Base-by-base conservation (phyloP, 2,888 invertebrate genomes). In the Miltochrista miniata region DNA sequence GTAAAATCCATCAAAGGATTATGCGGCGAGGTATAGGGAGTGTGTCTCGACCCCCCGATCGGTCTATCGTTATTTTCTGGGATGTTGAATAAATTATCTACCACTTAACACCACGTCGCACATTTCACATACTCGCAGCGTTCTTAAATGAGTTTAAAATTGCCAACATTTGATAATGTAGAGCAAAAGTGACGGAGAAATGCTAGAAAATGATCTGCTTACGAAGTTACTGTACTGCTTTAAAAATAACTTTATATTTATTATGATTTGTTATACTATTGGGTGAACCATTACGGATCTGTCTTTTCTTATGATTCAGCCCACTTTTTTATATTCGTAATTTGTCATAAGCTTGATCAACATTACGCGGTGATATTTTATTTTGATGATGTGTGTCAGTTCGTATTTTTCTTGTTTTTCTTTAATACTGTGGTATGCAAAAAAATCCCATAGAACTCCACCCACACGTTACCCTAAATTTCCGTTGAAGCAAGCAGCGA, bases 1-100 rank as follows among this genome's bases (percentile, higher is more conserved):
- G 76, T 72, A 68, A 79, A 85, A 90, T 90, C 89, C 87, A 90
- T 91, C 89, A 89, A 88, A 87, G 87, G 90, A 90, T 91, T 88
- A 89, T 80, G 83, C 77, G 59, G 51, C 24, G 55, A 48, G 51
- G 52, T 36, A 38, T 11, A 31, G 53, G 53, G 49, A 13, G 71
- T 73, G 72, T 75, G 80, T 83, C 82, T 78, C 78, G 73, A 75
- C 72, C 75, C 74, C 68, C 72, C 70, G 78, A 84, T 85, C 83
- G 83, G 78, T 83, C 81, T 77, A 76, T 83, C 81, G 81, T 75
- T 80, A 83, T 85, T 85, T 81, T 71, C 79, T 68, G 53, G 78
- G 82, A 79, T 85, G 81, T 77, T 76, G 85, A 86, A 90, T 89
- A 89, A 87, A 88, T 90, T 87, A 88, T 86, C 73, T 79, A 69